Evolutionary conservation across 2,888 invertebrate species (phyloP).

Genomic region (Pseudococcus viburni): DNA sequence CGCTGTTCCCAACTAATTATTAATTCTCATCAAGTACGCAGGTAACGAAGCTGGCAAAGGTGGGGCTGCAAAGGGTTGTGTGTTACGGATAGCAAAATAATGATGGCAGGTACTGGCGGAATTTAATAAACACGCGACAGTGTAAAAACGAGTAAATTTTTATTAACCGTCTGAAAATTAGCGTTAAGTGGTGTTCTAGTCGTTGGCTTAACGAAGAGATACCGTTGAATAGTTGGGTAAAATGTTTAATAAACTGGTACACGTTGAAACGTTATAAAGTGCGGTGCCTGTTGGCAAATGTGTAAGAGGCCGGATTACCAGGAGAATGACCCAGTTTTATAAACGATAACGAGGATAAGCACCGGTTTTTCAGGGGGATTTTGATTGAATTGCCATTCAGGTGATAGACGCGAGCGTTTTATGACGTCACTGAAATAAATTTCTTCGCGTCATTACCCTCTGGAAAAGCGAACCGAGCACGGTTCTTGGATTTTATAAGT

Average conservation of each 20-base stretch:
- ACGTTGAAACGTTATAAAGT: background rate
- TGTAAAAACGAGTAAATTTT: slow-evolving; percentile 14
- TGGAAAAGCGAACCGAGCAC: background rate
- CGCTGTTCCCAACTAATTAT: background rate
- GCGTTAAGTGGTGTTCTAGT: background rate
- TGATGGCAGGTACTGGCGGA: background rate
- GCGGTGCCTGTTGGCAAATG: background rate
- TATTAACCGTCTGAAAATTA: background rate
- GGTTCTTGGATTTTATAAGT: background rate
- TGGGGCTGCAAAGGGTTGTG: background rate
- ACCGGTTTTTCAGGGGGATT: background rate
- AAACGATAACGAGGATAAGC: background rate
- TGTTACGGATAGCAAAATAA: background rate
- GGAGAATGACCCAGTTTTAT: background rate
- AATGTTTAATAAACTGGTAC: background rate
- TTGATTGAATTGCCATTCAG: background rate
- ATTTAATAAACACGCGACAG: slow-evolving; percentile 14
- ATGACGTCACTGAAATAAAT: background rate
- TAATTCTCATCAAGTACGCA: background rate
- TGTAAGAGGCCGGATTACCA: background rate
- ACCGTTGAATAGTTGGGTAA: background rate
- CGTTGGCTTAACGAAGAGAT: slow-evolving; percentile 6
- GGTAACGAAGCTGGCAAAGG: background rate
- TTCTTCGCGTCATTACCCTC: background rate
- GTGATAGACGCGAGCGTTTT: background rate